phyloP scores from a whole-genome alignment of 2,888 invertebrate species.

The Cheilosia variabilis region DNA sequence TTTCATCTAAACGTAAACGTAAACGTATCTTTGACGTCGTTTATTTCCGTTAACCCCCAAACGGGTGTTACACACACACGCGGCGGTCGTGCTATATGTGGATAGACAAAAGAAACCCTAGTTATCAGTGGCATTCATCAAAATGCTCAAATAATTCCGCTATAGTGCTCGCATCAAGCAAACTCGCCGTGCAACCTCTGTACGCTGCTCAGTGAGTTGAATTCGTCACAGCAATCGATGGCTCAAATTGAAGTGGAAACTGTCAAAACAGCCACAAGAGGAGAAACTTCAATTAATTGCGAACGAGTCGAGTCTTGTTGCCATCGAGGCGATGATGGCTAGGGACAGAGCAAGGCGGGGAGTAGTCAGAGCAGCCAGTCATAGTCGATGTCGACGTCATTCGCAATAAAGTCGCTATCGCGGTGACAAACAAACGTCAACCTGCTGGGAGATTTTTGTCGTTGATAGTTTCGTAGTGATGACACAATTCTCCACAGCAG shows the following conservation, averaged over 20 bases:
- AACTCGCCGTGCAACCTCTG: background rate
- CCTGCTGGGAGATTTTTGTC: slow-evolving; percentile 35
- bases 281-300: slow-evolving; percentile 57
- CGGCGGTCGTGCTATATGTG: background rate
- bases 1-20: slow-evolving; percentile 12
- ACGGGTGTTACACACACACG: background rate
- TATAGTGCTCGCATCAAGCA: slow-evolving; percentile 6
- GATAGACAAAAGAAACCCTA: slow-evolving; percentile 48
- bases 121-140: slow-evolving; percentile 35
- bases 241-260: slow-evolving; percentile 41
- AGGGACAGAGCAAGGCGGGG: background rate
- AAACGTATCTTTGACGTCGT: slow-evolving; percentile 5
- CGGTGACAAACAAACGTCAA: slow-evolving; percentile 54
- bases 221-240: slow-evolving; percentile 25
- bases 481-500: slow-evolving; percentile 58
- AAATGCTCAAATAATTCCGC: slow-evolving; percentile 30
- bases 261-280: slow-evolving; percentile 54
- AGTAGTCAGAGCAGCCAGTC: background rate
- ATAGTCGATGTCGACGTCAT: background rate
- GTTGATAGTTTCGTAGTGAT: slow-evolving; percentile 69
- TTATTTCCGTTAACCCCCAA: background rate
- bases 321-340: background rate
- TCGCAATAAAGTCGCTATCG: slow-evolving; percentile 18
- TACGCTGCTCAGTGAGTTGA: slow-evolving; percentile 22
- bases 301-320: slow-evolving; percentile 19